Conservation (phyloP, 2,113 vertebrate species). For the Heterotilapia buettikoferi region DNA sequence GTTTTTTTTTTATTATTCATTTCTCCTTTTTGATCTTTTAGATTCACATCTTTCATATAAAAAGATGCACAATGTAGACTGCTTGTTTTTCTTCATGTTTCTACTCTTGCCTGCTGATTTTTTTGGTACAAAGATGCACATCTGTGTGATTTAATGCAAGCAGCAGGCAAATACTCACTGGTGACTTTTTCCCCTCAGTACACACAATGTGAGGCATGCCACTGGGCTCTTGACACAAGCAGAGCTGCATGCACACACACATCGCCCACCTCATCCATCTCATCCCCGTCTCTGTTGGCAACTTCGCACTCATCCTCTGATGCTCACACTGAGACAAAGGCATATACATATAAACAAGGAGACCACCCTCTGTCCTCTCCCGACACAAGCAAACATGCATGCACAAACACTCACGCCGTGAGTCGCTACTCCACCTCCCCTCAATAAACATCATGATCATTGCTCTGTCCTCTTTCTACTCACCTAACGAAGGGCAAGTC, state of each 20-base stretch:
- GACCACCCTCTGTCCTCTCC: not conserved
- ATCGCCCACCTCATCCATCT: conserved; percentile 29
- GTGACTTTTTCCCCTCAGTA: not conserved
- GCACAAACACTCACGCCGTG: not conserved
- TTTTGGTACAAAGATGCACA: not conserved
- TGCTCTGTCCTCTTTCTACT: conserved; percentile 18
- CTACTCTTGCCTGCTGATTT: not conserved
- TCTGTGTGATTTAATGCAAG: not conserved
- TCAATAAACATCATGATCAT: conserved; percentile 38
- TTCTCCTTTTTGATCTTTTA: not conserved
- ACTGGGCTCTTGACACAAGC: conserved; percentile 9
- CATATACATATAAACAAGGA: conserved; percentile 38
- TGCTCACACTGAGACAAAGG: conserved; percentile 19
- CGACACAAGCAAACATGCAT: not conserved
- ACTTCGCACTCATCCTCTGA: not conserved
- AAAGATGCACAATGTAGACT: not conserved
- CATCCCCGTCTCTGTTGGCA: conserved; percentile 7
- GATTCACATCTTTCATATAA: not conserved
- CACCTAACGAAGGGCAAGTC: conserved; percentile 55
- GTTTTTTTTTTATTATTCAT: not conserved
- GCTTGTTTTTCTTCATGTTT: not conserved
- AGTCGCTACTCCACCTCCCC: not conserved
- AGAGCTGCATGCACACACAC: conserved; percentile 6
- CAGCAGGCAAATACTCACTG: not conserved
- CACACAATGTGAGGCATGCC: not conserved